phyloP scores from a whole-genome alignment of 2,797 vertebrate genomes.

The Aphelocoma californica region DNA sequence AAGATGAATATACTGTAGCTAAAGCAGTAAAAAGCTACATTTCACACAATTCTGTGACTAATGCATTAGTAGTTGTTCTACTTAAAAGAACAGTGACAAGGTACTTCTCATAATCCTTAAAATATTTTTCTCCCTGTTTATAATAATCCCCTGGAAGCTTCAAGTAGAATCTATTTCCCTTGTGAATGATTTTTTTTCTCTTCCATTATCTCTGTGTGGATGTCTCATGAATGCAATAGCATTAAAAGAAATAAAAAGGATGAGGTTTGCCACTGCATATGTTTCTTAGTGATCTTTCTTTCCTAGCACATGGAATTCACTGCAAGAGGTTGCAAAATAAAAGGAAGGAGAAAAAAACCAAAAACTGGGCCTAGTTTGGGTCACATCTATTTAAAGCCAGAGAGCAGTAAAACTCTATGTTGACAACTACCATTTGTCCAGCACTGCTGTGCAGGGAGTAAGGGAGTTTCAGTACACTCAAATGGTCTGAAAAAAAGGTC shows the following conservation, averaged over 20 bases:
- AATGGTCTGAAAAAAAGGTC: neutral
- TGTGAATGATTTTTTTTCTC: neutral
- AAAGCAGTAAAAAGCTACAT: conserved; percentile 22
- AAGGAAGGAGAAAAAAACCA: neutral
- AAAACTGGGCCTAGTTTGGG: neutral
- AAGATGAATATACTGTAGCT: conserved; percentile 10
- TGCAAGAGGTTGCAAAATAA: conserved; percentile 42
- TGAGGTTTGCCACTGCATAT: neutral
- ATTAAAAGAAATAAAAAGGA: conserved; percentile 19
- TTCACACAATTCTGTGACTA: conserved; percentile 36
- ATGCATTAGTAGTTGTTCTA: conserved; percentile 35
- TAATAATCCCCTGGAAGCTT: conserved; percentile 41
- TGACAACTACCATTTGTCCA: conserved; percentile 33
- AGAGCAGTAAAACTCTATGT: neutral
- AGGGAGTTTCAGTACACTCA: neutral
- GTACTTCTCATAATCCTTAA: conserved; percentile 36
- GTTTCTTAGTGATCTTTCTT: conserved; percentile 34
- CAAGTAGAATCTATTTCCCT: conserved; percentile 22
- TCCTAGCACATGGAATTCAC: neutral
- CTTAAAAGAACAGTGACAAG: conserved; percentile 44
- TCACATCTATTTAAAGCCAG: conserved; percentile 35
- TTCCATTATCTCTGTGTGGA: neutral
- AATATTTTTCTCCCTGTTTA: conserved; percentile 30
- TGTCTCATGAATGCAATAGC: conserved; percentile 22
- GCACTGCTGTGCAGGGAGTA: neutral